Conservation (phyloP, 2,797 vertebrate species). For the Thalassophryne amazonica region DNA sequence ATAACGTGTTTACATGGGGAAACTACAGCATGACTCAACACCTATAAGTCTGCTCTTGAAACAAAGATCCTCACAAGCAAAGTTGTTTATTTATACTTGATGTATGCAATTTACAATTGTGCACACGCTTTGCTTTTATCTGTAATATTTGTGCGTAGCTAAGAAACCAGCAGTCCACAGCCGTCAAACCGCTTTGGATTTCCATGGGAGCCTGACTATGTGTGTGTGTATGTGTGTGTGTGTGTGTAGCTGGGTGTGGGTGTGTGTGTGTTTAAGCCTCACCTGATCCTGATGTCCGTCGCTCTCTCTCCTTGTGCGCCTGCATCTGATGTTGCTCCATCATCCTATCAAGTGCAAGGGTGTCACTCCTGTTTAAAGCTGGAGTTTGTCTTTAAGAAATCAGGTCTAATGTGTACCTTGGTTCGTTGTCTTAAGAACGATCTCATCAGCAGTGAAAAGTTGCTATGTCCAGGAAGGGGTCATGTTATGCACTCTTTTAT, state of each 20-base stretch:
- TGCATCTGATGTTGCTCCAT: conserved; percentile 94
- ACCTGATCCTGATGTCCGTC: conserved; percentile 93
- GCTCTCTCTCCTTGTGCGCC: conserved; percentile 91
- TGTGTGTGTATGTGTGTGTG: not conserved
- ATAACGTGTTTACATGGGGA: conserved; percentile 37
- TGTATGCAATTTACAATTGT: too few species aligned
- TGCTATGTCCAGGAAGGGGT: too few species aligned
- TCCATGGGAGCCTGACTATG: conserved; percentile 4
- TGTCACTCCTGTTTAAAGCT: conserved; percentile 15
- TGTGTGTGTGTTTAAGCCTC: conserved; percentile 56
- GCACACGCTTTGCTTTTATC: not conserved
- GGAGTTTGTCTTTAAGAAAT: not conserved
- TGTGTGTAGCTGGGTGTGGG: conserved; percentile 21
- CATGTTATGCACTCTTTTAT: too few species aligned
- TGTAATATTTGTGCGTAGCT: conserved; percentile 13
- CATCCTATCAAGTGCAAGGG: conserved; percentile 80
- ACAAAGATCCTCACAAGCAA: not conserved
- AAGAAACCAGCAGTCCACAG: not conserved
- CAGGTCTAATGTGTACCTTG: not conserved
- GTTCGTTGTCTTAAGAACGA: not conserved
- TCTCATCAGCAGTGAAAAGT: not conserved
- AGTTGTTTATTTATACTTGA: conserved; percentile 7
- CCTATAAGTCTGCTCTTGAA: conserved; percentile 4
- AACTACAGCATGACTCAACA: conserved; percentile 18
- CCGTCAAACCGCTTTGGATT: not conserved